Evolutionary conservation across 1,140 invertebrate genomes (phyloP), one percentile per base, ranked within the genome.

Genomic region (Orchesella cincta): DNA sequence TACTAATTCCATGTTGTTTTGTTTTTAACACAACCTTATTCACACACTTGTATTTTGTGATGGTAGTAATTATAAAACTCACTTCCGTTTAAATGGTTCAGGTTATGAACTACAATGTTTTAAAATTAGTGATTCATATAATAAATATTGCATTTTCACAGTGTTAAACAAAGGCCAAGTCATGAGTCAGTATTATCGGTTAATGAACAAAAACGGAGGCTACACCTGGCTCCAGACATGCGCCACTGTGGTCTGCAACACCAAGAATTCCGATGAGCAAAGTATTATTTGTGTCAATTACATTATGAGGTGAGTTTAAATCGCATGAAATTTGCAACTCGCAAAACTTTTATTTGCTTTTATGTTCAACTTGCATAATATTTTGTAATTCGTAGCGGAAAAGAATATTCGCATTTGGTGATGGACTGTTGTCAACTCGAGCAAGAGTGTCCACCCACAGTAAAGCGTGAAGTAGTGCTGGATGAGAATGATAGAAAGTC

Each of bases 91-190:
- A n/a, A n/a, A n/a, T n/a, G n/a, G n/a, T n/a, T n/a, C n/a, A n/a
- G n/a, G n/a, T n/a, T n/a, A 46, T 46, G 5, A 46, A 46, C 39
- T 18, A 46, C 39, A 46, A 46, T 5, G 39, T 46, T 46, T 46
- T 46, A 46, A 8, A 46, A 46, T 46, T 46, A 46, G 39, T 46
- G 18, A 18, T 46, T 46, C 5, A 18, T 46, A 8, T 46, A 46
- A 46, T 46, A 8, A 46, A 8, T 46, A 46, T 26, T 78, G 28
- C 83, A 84, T 85, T 83, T 85, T 91, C 89, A 77, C 87, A 98
- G 96, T 98, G 85, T 93, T 98, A 83, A 91, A 94, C 84, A 98
- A 98, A 87, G 96, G 97, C 3, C 97, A 98, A 87, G 95, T 98
- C 33, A 88, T 98, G 86, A 97, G 95, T 5, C 94, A 95, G 84